phyloP scores from a whole-genome alignment of 1,140 invertebrate genomes.

The Arion vulgaris region DNA sequence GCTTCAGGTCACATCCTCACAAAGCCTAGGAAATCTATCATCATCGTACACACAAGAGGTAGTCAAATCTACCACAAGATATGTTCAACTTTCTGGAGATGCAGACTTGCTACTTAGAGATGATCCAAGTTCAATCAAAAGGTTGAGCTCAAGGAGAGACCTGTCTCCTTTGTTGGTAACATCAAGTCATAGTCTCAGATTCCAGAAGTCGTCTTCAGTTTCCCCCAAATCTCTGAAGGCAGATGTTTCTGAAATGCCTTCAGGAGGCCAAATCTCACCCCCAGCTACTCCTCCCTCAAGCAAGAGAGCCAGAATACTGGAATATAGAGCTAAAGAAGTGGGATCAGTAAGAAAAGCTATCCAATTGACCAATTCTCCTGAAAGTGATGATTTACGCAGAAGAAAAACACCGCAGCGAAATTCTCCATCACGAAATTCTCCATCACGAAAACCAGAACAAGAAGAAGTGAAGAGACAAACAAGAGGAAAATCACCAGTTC shows the following conservation, averaged over 20 bases:
- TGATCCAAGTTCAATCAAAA: background rate
- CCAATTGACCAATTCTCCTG: background rate
- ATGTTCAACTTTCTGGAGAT: background rate
- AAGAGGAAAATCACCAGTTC: conserved; percentile 6
- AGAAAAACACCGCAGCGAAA: conserved; percentile 20
- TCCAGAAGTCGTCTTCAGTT: background rate
- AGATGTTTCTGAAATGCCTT: background rate
- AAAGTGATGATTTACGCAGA: background rate
- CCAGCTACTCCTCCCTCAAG: conserved; percentile 26
- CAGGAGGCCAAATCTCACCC: background rate
- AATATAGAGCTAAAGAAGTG: background rate
- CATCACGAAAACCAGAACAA: conserved; percentile 1
- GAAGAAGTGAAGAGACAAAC: background rate
- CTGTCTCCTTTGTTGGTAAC: background rate
- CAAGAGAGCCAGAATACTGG: conserved; percentile 22
- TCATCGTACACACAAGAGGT: background rate
- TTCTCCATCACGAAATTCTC: conserved; percentile 13
- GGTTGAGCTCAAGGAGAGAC: background rate
- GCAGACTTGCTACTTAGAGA: background rate
- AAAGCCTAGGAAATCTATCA: background rate
- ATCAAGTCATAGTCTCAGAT: conserved; percentile 8
- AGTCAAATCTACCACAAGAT: background rate
- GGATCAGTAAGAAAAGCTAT: background rate
- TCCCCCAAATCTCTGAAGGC: background rate
- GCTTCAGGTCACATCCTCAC: background rate